These are phyloP conservation scores for Rhagoletis pomonella DNA, from an alignment of 1,140 invertebrate genomes.

Conservation along the genomic window DNA sequence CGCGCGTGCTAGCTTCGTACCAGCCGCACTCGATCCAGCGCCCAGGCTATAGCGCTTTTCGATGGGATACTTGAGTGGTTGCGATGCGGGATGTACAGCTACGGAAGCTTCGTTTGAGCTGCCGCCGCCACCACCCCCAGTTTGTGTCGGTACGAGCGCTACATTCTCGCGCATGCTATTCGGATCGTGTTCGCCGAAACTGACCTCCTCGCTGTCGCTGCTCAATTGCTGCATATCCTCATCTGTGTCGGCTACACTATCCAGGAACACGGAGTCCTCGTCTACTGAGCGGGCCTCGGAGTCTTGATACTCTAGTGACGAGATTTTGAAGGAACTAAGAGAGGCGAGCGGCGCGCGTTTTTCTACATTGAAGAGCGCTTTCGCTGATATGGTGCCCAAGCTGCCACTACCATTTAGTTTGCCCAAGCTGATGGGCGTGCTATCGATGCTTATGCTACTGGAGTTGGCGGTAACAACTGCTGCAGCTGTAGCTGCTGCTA, in stretches of 20 bases:
- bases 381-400: slow-evolving; percentile 61
- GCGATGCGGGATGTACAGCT: background rate
- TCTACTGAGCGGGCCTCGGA: slow-evolving; percentile 79
- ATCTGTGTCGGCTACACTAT: slow-evolving; percentile 80
- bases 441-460: slow-evolving; percentile 71
- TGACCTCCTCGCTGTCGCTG: slow-evolving; percentile 82
- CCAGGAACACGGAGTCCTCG: slow-evolving; percentile 84
- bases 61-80: slow-evolving; percentile 53
- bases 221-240: slow-evolving; percentile 87
- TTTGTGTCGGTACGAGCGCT: background rate
- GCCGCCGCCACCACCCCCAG: background rate
- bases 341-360: slow-evolving; percentile 84
- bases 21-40: slow-evolving; percentile 53
- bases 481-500: slow-evolving; percentile 60
- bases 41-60: slow-evolving; percentile 66
- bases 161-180: background rate
- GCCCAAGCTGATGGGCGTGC: slow-evolving; percentile 66
- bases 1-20: slow-evolving; percentile 54
- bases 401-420: slow-evolving; percentile 70
- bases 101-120: background rate
- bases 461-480: slow-evolving; percentile 59
- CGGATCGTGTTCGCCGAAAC: slow-evolving; percentile 55
- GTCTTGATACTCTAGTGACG: slow-evolving; percentile 81
- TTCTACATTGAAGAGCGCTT: slow-evolving; percentile 63
- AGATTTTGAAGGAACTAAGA: slow-evolving; percentile 83